Evolutionary conservation across 2,888 invertebrate species (phyloP).

Genomic region (Pteria penguin): DNA sequence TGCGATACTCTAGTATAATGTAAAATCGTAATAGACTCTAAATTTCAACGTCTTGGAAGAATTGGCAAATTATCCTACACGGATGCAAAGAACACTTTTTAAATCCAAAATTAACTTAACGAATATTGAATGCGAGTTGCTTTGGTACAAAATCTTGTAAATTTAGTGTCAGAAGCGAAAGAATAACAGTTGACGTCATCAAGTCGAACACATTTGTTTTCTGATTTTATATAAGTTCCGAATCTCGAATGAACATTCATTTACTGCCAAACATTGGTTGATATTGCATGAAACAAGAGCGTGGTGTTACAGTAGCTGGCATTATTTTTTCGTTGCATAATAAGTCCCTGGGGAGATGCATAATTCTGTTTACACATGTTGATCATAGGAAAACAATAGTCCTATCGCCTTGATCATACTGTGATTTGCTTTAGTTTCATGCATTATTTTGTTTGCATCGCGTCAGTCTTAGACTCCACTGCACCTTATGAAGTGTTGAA

Average conservation of each 20-base stretch:
- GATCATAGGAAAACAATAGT: not conserved
- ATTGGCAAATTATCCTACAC: no score
- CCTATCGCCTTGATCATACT: no score
- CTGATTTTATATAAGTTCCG: not conserved
- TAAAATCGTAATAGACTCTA: no score
- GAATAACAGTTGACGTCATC: not conserved
- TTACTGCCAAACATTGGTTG: not conserved
- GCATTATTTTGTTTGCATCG: no score
- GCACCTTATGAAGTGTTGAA: no score
- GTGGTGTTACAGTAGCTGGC: not conserved
- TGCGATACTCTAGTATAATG: no score
- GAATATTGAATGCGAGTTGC: no score
- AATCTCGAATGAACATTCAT: not conserved
- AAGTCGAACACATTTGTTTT: not conserved
- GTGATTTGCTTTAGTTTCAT: no score
- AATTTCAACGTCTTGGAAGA: no score
- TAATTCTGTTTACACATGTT: not conserved
- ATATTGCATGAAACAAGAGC: not conserved
- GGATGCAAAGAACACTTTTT: no score
- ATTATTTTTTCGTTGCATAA: not conserved
- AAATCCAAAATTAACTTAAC: no score
- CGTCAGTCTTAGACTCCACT: no score
- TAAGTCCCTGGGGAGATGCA: not conserved
- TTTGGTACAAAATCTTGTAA: not conserved
- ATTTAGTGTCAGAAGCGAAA: not conserved